Evolutionary conservation across 2,113 vertebrate species (phyloP), one percentile per base, ranked within the genome.

Genomic region (Percina caprodes): DNA sequence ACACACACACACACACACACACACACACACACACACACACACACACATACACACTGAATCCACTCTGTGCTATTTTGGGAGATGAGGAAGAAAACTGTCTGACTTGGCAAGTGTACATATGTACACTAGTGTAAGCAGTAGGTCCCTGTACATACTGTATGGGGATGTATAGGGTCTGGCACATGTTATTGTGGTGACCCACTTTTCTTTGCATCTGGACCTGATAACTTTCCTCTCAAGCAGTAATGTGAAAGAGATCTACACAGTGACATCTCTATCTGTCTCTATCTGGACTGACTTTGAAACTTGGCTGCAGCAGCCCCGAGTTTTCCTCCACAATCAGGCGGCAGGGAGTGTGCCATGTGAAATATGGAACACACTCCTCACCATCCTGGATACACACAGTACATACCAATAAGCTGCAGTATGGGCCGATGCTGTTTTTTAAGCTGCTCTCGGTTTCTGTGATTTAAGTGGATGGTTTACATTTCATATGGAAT

Each of bases 121-220:
- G 87, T 82, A 72, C 72, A 55, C 77, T 69, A 59, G 82, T 82
- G 77, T 86, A 84, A 90, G 88, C 88, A 84, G 78, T 66, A 75
- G 66, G 83, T 84, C 71, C 71, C 61, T n/a, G 72, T 87, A 60
- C 84, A 87, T 88, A 42, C 39, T 42, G 39, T 42, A 86, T 78
- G 80, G 84, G 82, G 76, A 82, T 79, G 79, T 90, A 87, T 88
- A 91, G 88, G 84, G 88, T 92, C 86, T 91, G 88, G 91, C 85
- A 83, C 69, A 62, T 59, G 79, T 88, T 24, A 65, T 61, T 79
- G 85, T 66, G 85, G 90, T 90, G 92, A 91, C 92, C 91, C 90
- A 92, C 80, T 93, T 94, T 88, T 68, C 84, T 77, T 73, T 86
- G 69, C 91, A 92, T 92, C 92, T 93, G 92, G 92, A 89, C 87